Evolutionary conservation across 2,888 invertebrate species (phyloP), one percentile per base, ranked within the genome.

Genomic region (Pristionchus exspectatus): DNA sequence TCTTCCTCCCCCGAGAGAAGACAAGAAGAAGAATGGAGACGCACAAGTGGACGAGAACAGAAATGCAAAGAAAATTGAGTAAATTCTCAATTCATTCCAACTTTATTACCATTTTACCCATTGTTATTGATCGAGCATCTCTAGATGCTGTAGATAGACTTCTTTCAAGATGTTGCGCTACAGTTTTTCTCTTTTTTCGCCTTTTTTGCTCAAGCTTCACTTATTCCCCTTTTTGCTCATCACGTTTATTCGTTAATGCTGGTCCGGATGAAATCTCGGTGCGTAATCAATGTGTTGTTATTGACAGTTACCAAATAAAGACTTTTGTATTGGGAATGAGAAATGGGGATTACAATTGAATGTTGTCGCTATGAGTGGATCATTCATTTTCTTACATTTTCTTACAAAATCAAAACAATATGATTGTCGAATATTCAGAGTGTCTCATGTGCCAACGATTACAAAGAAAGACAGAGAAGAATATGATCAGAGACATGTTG

Each of bases 211-310:
- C 30, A 77, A 50, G 12, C 10, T 50, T 50, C 44, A 9, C 10
- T 50, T 50, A 10, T 50, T 50, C 12, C 44, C 44, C 12, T 50
- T 50, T 50, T 50, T 50, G 44, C 44, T 50, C 44, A 50, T 50
- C 44, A 50, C 1, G 12, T 10, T 50, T 50, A 50, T 50, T 44
- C 14, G 38, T 81, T 44, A 44, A 44, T 77, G 44, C 74, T 77
- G 74, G 74, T 77, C 24, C 74, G 44, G 74, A 77, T 77, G 38
- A 77, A 77, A 77, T 77, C 74, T 77, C 74, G 74, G 44, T 72
- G 33, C 72, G 63, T 24, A 63, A n/a, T 63, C 63, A 9, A 63
- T 63, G 12, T 69, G 69, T 69, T 69, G 30, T 69, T 30, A 66
- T 69, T 24, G 27, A 12, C 12, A 30, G 30, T 30, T 30, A 16